A percentile compares a stretch with the other conserved stretches of the same genome.
Evolutionary conservation across 2,113 vertebrate genomes (phyloP).

Genomic region (Tetrax tetrax): DNA sequence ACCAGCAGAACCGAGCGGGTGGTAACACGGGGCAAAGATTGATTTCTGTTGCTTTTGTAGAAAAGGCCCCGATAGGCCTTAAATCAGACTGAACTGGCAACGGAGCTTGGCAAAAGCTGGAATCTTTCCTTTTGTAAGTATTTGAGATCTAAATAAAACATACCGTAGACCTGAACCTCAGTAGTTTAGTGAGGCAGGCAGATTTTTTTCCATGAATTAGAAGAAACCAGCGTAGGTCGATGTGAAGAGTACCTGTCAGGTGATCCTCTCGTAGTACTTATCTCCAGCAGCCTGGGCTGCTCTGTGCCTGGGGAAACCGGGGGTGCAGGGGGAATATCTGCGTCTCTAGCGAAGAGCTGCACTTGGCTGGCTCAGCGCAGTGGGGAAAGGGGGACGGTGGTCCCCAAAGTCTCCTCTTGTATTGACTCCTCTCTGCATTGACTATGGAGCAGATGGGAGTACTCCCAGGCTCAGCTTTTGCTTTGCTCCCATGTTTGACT

Average conservation of each 20-base stretch:
- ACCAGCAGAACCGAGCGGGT: not conserved
- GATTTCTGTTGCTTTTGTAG: constrained; percentile 18
- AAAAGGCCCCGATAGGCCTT: not conserved
- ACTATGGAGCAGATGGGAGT: not conserved
- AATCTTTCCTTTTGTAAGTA: constrained; percentile 36
- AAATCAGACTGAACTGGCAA: constrained; percentile 46
- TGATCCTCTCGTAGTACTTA: not conserved
- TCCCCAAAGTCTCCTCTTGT: not conserved
- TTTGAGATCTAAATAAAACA: constrained; percentile 65
- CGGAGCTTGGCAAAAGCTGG: not conserved
- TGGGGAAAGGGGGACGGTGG: not conserved
- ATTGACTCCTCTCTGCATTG: not conserved
- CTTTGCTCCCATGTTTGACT: not conserved
- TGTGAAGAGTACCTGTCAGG: not conserved
- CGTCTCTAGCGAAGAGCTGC: not conserved
- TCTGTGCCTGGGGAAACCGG: not conserved
- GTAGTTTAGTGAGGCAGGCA: constrained; percentile 13
- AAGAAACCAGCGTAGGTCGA: not conserved
- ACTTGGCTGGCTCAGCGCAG: not conserved
- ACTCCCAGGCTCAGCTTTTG: not conserved
- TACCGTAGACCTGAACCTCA: constrained; percentile 11
- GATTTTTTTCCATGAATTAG: not conserved
- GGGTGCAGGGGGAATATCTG: not conserved
- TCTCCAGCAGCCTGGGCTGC: not conserved
- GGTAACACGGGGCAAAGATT: not conserved